Conservation (phyloP, 1,140 invertebrate species). For the Samia ricini region DNA sequence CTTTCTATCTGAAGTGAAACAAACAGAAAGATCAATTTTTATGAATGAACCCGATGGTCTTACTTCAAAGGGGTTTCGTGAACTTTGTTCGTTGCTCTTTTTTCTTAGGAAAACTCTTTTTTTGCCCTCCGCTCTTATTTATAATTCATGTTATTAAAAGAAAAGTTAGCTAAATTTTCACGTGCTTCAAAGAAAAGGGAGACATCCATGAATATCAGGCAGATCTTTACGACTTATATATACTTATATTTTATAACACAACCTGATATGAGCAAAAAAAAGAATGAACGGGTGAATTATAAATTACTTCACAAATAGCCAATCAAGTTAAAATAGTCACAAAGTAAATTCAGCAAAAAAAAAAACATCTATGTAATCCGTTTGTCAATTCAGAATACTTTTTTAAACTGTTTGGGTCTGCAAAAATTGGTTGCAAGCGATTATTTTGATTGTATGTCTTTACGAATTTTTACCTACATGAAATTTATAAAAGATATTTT, state of each 20-base stretch:
- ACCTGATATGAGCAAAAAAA: too few relatives aligned
- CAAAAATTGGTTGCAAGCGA: too few relatives aligned
- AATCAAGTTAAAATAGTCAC: too few relatives aligned
- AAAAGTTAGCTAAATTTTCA: not conserved
- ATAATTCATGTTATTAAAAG: not conserved
- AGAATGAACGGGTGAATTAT: too few relatives aligned
- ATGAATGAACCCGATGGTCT: not conserved
- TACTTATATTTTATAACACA: not conserved
- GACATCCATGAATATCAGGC: not conserved
- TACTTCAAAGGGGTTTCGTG: not conserved
- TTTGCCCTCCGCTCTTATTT: not conserved
- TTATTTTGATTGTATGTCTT: too few relatives aligned
- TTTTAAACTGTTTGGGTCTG: too few relatives aligned
- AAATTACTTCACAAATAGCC: too few relatives aligned
- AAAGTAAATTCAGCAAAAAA: too few relatives aligned
- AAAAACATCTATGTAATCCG: too few relatives aligned
- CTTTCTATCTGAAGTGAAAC: not conserved
- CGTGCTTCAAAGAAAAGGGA: not conserved
- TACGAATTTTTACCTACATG: too few relatives aligned
- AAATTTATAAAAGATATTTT: too few relatives aligned
- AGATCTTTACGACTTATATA: not conserved
- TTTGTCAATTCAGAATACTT: too few relatives aligned
- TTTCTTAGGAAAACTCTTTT: not conserved
- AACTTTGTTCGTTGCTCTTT: not conserved
- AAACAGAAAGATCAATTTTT: slow-evolving; percentile 1